phyloP scores from a whole-genome alignment of 2,113 vertebrate species.

The Argyrosomus japonicus region DNA sequence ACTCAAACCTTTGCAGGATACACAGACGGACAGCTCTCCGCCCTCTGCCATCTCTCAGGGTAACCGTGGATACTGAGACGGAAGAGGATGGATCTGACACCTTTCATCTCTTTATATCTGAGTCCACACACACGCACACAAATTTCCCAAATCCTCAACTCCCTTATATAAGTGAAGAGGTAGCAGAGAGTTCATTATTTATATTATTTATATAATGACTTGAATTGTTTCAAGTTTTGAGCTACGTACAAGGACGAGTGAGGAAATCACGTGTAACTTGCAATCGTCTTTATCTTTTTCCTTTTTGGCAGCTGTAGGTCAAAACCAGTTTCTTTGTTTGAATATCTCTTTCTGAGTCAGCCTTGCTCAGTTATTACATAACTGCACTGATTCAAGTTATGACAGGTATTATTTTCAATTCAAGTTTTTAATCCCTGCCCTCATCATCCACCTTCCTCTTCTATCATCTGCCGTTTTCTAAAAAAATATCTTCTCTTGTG shows the following conservation, averaged over 20 bases:
- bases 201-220: constrained; percentile 48
- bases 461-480: not conserved
- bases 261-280: not conserved
- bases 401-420: not conserved
- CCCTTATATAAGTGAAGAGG: constrained; percentile 31
- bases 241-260: not conserved
- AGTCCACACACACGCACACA: constrained; percentile 19
- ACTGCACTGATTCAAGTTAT: not conserved
- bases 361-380: constrained; percentile 12
- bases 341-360: constrained; percentile 6
- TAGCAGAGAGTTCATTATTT: constrained; percentile 54
- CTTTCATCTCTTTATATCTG: constrained; percentile 54
- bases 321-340: not conserved
- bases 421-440: not conserved
- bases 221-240: not conserved
- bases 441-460: not conserved
- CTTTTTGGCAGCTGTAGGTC: constrained; percentile 2
- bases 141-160: not conserved
- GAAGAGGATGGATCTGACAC: constrained; percentile 49
- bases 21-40: constrained; percentile 41
- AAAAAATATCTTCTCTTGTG: no score
- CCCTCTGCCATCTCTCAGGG: constrained; percentile 51
- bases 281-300: not conserved
- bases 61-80: constrained; percentile 33
- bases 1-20: constrained; percentile 33